A percentile compares a stretch with the other conserved stretches of the same genome.
phyloP scores from a whole-genome alignment of 2,113 vertebrate species.

The Boulengeromyrus knoepffleri region DNA sequence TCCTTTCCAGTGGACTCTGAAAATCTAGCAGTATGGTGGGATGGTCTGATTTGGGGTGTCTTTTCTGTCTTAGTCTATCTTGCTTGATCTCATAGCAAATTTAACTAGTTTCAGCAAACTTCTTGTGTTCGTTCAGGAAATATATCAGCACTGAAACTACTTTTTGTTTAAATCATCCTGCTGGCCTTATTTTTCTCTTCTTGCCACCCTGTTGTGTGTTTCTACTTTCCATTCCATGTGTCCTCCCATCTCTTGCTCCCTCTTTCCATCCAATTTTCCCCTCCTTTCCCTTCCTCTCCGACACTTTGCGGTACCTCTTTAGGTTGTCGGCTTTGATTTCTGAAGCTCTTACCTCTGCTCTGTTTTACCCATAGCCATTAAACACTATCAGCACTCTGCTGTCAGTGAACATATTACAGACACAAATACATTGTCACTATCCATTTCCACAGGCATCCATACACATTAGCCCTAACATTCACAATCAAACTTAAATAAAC shows the following conservation, averaged over 20 bases:
- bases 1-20: not conserved
- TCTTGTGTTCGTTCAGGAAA: not conserved
- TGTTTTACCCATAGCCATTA: not conserved
- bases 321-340: not conserved
- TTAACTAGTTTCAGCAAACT: not conserved
- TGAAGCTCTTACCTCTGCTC: not conserved
- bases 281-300: not conserved
- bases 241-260: not conserved
- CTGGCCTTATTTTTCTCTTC: not conserved
- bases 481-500: not conserved
- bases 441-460: not conserved
- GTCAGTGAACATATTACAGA: not conserved
- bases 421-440: not conserved
- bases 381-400: not conserved
- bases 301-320: not conserved
- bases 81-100: not conserved
- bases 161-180: not conserved
- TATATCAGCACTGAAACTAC: not conserved
- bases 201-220: not conserved
- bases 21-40: not conserved
- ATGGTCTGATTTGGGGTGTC: not conserved
- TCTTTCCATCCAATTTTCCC: not conserved
- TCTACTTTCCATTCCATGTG: not conserved
- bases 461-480: not conserved
- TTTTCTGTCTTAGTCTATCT: not conserved